These are phyloP conservation scores for Mystacides longicornis DNA, from an alignment of 2,888 invertebrate species.

Conservation along the genomic window DNA sequence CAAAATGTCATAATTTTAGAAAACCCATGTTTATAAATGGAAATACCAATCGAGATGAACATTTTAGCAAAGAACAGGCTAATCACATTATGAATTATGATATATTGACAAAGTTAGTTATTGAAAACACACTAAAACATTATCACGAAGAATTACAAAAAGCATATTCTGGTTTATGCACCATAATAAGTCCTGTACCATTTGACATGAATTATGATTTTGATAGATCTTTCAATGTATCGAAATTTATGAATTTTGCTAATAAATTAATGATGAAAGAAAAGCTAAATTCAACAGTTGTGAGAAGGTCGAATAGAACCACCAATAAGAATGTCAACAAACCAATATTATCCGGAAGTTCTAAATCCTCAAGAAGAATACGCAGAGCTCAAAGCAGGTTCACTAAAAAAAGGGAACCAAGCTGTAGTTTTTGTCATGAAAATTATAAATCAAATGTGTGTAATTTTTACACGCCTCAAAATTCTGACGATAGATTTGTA, in stretches of 20 bases:
- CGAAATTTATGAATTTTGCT: slow-evolving; percentile 23
- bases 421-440: slow-evolving; percentile 53
- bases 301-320: neutral
- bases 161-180: slow-evolving; percentile 54
- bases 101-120: slow-evolving; percentile 39
- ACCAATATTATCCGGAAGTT: slow-evolving; percentile 5
- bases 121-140: slow-evolving; percentile 43
- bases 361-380: slow-evolving; percentile 27
- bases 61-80: slow-evolving; percentile 1
- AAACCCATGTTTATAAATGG: slow-evolving; percentile 9
- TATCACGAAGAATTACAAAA: slow-evolving; percentile 35
- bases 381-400: slow-evolving; percentile 13
- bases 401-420: slow-evolving; percentile 32
- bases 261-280: slow-evolving; percentile 21
- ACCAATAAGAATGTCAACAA: slow-evolving; percentile 11
- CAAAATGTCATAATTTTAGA: slow-evolving; percentile 1
- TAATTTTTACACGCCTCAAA: slow-evolving; percentile 44
- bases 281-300: slow-evolving; percentile 4
- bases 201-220: slow-evolving; percentile 29
- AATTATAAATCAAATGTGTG: slow-evolving; percentile 48
- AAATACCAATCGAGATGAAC: neutral
- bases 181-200: slow-evolving; percentile 45
- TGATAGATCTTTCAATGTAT: slow-evolving; percentile 22
- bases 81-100: slow-evolving; percentile 27
- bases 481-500: slow-evolving; percentile 37